phyloP scores from a whole-genome alignment of 2,888 invertebrate genomes.

The Synergus gifuensis region DNA sequence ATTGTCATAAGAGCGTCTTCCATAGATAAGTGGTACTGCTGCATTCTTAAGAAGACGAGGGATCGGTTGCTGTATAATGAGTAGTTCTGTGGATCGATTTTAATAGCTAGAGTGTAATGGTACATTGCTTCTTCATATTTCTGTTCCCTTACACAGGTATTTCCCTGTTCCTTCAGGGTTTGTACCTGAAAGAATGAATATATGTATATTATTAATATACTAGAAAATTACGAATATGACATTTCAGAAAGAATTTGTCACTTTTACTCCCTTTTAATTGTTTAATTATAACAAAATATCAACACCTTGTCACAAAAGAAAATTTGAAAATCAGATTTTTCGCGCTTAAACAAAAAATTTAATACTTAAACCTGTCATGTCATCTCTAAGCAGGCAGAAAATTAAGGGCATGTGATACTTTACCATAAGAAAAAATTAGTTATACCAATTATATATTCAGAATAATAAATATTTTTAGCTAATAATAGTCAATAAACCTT shows the following conservation, averaged over 20 bases:
- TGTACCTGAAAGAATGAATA: slow-evolving; percentile 61
- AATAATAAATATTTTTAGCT: no score
- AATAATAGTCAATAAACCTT: no score
- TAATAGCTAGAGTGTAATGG: slow-evolving; percentile 89
- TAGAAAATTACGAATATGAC: no score
- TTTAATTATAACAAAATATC: no score
- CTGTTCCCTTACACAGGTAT: slow-evolving; percentile 85
- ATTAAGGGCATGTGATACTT: no score
- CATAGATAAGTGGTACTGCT: slow-evolving; percentile 87
- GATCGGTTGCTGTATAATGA: slow-evolving; percentile 89
- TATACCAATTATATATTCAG: no score
- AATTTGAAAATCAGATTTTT: background rate
- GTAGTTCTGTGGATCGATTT: slow-evolving; percentile 85
- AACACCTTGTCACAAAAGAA: no score
- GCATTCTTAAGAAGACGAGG: slow-evolving; percentile 87
- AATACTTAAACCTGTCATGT: background rate
- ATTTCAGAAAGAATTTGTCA: no score
- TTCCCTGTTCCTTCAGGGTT: slow-evolving; percentile 84
- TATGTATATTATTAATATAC: no score
- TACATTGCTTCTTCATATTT: slow-evolving; percentile 88
- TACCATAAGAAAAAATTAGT: no score
- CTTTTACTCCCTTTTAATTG: no score
- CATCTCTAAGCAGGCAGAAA: background rate
- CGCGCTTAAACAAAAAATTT: background rate
- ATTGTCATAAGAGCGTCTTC: slow-evolving; percentile 89